Evolutionary conservation across 2,797 vertebrate species (phyloP), one percentile per base, ranked within the genome.

Genomic region (Parauchenoglanis ngamensis): DNA sequence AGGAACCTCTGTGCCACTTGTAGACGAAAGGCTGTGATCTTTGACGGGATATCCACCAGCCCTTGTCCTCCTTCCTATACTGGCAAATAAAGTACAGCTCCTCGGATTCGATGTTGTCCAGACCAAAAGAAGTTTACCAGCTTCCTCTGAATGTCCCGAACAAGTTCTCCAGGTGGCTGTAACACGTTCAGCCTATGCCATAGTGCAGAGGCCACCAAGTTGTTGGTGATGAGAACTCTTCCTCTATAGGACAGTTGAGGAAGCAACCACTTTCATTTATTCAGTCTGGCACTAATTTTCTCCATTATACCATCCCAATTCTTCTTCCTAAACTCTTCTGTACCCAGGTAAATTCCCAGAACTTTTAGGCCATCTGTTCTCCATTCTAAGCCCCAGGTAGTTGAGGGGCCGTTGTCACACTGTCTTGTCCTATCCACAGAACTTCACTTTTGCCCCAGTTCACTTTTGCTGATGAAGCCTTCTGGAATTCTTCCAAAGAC

Each of bases 211-310:
- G 15, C 7, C 15, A 10, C 35, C 15, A 28, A 3, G 1, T 85
- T 67, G 59, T 67, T 76, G 7, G 11, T 31, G 3, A 76, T 40
- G 28, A 73, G 15, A 59, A 49, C 52, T 25, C 15, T 1, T 31
- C 35, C 61, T n/a, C 40, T 70, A 15, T 61, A 85, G 25, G 31
- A 31, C 31, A 31, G 31, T 31, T 31, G 31, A 31, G 52, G 73
- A 15, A 88, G 83, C 87, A 85, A n/a, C 68, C 63, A 73, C 75
- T 80, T 85, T 65, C 76, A 73, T 25, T 25, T 12, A 21, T n/a
- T 81, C 54, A 85, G n/a, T 19, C 23, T 73, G n/a, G 54, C 63
- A 59, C 57, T 67, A 77, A 88, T 67, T n/a, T 8, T 81, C 35
- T 63, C 54, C 83, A 80, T 28, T 44, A 12, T 21, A 49, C 75